Percentiles rank a stretch among this genome's conserved stretches.
Evolutionary conservation across 30 jellyfish, hydroid and myxozoan genomes (phyloP).

Genomic region (Morbakka virulenta): DNA sequence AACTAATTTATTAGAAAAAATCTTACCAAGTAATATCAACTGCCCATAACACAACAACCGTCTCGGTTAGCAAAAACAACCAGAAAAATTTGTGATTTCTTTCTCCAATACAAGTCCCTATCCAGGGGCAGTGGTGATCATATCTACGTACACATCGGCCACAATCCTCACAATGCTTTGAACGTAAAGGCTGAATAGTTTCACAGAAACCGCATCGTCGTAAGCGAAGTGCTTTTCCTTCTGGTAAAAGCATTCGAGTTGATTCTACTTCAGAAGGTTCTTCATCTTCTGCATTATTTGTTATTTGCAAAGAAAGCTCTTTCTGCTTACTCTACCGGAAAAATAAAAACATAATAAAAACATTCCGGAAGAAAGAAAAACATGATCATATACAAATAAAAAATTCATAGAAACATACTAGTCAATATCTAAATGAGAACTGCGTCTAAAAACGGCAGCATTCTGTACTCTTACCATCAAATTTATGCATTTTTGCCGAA

Average conservation of each 20-base stretch:
- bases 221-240: slow-evolving; percentile 74
- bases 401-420: too few relatives aligned
- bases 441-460: too few relatives aligned
- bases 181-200: slow-evolving; percentile 86
- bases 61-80: slow-evolving; percentile 68
- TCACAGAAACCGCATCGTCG: slow-evolving; percentile 96
- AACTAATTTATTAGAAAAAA: too few relatives aligned
- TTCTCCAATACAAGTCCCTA: slow-evolving; percentile 98
- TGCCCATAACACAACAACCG: slow-evolving; percentile 72
- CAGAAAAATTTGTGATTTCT: slow-evolving; percentile 86
- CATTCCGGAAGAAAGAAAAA: too few relatives aligned
- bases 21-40: slow-evolving; percentile 65
- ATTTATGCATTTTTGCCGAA: too few relatives aligned
- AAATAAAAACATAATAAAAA: too few relatives aligned
- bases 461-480: too few relatives aligned
- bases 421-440: too few relatives aligned
- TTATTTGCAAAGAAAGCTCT: background rate
- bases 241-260: slow-evolving; percentile 69
- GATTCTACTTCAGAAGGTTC: slow-evolving; percentile 66
- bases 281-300: slow-evolving; percentile 22
- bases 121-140: slow-evolving; percentile 99
- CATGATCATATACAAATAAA: too few relatives aligned
- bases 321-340: too few relatives aligned
- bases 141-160: slow-evolving; percentile 85
- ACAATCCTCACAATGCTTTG: slow-evolving; percentile 98